Conservation (phyloP, 2,797 vertebrate species). For the Tympanoctomys barrerae region DNA sequence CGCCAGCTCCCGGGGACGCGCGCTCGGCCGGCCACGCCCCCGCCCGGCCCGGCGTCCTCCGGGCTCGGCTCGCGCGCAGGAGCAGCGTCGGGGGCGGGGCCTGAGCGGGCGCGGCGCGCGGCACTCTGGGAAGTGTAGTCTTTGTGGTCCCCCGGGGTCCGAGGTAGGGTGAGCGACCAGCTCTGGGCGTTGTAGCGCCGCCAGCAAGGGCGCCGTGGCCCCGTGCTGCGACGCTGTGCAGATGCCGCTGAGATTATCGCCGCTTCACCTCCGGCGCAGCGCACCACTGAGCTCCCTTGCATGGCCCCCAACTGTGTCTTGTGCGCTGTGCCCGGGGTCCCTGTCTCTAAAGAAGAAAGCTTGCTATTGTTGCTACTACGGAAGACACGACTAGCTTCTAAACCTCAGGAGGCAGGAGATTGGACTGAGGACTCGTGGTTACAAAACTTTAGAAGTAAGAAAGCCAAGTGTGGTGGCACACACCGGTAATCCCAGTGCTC, state of each 20-base stretch:
- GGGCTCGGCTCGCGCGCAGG: rapidly evolving
- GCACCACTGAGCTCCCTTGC: not conserved
- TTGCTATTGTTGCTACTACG: not conserved
- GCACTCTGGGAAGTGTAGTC: slow-evolving; percentile 78
- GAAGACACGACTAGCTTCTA: not conserved
- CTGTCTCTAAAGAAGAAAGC: too few species aligned
- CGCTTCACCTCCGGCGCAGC: not conserved
- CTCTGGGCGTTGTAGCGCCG: not conserved
- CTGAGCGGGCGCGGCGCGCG: not conserved
- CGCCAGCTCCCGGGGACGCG: not conserved
- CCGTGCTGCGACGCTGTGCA: not conserved
- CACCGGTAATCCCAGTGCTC: too few species aligned
- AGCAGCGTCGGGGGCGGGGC: not conserved
- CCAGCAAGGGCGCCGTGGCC: not conserved
- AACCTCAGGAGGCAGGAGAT: not conserved
- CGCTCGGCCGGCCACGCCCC: not conserved
- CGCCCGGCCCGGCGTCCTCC: not conserved
- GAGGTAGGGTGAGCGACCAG: rapidly evolving
- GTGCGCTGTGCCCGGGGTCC: not conserved
- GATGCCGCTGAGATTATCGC: not conserved
- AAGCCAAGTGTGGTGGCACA: too few species aligned
- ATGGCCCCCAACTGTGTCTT: not conserved
- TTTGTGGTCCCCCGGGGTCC: too few species aligned
- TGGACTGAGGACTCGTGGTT: not conserved
- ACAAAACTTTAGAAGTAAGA: not conserved